Evolutionary conservation across 2,888 invertebrate genomes (phyloP).

Genomic region (Oxycera nigricornis): DNA sequence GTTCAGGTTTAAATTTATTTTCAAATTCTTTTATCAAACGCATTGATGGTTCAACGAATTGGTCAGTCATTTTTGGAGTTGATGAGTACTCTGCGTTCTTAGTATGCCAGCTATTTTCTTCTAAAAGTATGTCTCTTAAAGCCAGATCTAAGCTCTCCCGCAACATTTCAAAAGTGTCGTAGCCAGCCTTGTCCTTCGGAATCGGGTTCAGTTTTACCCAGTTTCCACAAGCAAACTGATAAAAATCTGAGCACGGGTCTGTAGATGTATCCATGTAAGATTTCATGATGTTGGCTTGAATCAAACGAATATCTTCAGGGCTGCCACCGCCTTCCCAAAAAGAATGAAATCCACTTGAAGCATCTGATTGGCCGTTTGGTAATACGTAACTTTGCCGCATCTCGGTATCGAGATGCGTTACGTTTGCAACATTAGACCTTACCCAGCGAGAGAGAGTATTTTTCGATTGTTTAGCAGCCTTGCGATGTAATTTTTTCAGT

Average conservation of each 20-base stretch:
- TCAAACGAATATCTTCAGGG: conserved; percentile 65
- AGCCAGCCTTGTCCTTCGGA: conserved; percentile 86
- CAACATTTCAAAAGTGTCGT: conserved; percentile 89
- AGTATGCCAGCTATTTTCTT: conserved; percentile 48
- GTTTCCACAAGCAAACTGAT: conserved; percentile 85
- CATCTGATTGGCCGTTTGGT: neutral
- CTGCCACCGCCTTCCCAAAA: conserved; percentile 69
- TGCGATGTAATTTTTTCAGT: too few species aligned
- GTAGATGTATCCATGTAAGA: conserved; percentile 76
- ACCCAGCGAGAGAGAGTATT: neutral
- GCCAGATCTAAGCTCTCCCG: conserved; percentile 79
- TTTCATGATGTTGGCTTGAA: conserved; percentile 75
- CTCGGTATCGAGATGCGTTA: neutral
- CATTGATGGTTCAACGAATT: too few species aligned
- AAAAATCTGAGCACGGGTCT: conserved; percentile 84
- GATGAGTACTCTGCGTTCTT: neutral
- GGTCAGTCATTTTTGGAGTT: too few species aligned
- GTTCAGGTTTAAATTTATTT: conserved; percentile 1
- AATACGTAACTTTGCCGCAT: neutral
- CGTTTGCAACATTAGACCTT: neutral
- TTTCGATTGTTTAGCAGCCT: neutral
- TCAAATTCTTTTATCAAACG: neutral
- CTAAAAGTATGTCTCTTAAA: conserved; percentile 71
- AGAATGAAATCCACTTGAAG: conserved; percentile 56
- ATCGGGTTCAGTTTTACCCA: conserved; percentile 86